These are phyloP conservation scores for Armadillidium nasatum DNA, from an alignment of 1,140 invertebrate species.

Conservation along the genomic window DNA sequence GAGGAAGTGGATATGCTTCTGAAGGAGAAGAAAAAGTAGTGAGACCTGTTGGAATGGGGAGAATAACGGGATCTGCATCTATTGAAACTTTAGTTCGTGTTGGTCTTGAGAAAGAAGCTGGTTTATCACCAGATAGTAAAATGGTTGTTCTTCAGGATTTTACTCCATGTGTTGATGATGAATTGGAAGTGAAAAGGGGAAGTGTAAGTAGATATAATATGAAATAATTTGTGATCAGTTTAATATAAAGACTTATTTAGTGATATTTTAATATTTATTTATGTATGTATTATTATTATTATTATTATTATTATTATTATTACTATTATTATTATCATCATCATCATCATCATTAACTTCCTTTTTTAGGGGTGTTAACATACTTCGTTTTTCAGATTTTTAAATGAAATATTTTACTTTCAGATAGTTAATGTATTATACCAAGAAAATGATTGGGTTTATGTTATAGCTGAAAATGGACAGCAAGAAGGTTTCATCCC, in stretches of 20 bases:
- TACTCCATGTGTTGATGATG: slow-evolving; percentile 89
- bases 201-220: slow-evolving; percentile 51
- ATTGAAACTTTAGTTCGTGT: slow-evolving; percentile 90
- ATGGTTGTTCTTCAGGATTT: slow-evolving; percentile 94
- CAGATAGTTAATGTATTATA: slow-evolving; percentile 86
- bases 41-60: slow-evolving; percentile 64
- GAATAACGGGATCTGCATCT: slow-evolving; percentile 89
- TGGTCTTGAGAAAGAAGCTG: slow-evolving; percentile 74
- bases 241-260: slow-evolving; percentile 4
- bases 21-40: slow-evolving; percentile 70
- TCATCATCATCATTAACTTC: too few species aligned
- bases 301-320: too few species aligned
- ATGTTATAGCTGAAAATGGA: slow-evolving; percentile 83
- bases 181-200: slow-evolving; percentile 72
- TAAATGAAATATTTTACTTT: slow-evolving; percentile 31
- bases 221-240: neutral
- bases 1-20: slow-evolving; percentile 48
- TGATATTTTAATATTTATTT: too few species aligned
- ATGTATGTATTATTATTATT: slow-evolving; percentile 5
- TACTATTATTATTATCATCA: too few species aligned
- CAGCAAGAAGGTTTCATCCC: slow-evolving; percentile 90
- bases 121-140: slow-evolving; percentile 80
- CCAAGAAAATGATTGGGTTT: slow-evolving; percentile 93
- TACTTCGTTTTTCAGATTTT: slow-evolving; percentile 4
- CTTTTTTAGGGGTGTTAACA: too few species aligned